These are phyloP conservation scores for Oreochromis spilurus DNA, from an alignment of 2,113 vertebrate species.

Conservation along the genomic window DNA sequence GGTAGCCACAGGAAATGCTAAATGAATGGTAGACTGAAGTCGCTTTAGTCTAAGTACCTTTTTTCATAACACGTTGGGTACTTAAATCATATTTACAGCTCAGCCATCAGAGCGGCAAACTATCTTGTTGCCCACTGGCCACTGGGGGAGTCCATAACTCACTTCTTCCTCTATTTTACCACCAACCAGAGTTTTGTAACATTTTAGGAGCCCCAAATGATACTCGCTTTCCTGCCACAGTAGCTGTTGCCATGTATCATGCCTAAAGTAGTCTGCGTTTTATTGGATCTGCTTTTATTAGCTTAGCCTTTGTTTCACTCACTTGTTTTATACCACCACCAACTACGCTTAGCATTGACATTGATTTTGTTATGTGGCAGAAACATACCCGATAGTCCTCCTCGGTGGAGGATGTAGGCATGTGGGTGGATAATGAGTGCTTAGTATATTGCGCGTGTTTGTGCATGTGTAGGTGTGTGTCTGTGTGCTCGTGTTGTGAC, in stretches of 20 bases:
- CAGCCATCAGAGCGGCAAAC: constrained; percentile 2
- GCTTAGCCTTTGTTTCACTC: constrained; percentile 44
- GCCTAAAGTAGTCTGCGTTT: constrained; percentile 24
- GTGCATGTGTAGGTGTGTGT: constrained; percentile 30
- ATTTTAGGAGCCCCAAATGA: constrained; percentile 3
- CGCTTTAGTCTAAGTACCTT: not conserved
- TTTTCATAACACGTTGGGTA: constrained; percentile 1
- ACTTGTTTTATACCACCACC: constrained; percentile 29
- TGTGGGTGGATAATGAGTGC: constrained; percentile 62
- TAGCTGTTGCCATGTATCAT: constrained; percentile 20
- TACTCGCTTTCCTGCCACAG: not conserved
- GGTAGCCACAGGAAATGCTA: not conserved
- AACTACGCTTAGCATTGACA: constrained; percentile 30
- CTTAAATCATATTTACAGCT: constrained; percentile 10
- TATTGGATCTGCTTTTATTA: constrained; percentile 37
- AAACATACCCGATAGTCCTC: constrained; percentile 39
- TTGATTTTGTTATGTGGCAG: constrained; percentile 55
- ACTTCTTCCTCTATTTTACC: constrained; percentile 7
- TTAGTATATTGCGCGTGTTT: constrained; percentile 43
- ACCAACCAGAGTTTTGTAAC: constrained; percentile 1
- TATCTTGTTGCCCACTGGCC: constrained; percentile 5
- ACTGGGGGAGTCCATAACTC: constrained; percentile 4
- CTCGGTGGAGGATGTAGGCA: constrained; percentile 42
- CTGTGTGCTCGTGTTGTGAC: constrained; percentile 33
- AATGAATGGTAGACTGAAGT: not conserved